Conservation (phyloP, 2,113 vertebrate genomes). For the Corynorhinus townsendii region DNA sequence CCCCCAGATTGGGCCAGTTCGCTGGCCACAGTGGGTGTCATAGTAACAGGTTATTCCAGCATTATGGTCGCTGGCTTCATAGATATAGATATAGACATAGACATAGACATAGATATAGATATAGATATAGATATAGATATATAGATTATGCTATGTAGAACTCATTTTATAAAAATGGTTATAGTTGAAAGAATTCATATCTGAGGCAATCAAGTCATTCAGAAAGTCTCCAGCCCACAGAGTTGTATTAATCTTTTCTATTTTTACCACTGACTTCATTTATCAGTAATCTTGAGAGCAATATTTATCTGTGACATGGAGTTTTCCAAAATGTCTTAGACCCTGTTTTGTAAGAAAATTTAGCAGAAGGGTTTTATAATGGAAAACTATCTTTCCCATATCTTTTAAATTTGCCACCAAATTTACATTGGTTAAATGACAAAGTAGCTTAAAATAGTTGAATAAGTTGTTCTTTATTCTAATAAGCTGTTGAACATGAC, state of each 20-base stretch:
- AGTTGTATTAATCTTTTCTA: neutral
- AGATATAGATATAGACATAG: too few species aligned
- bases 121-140: too few species aligned
- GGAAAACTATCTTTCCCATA: neutral
- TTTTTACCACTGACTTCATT: neutral
- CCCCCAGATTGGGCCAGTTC: too few species aligned
- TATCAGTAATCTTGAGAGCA: neutral
- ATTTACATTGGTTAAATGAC: neutral
- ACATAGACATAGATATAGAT: too few species aligned
- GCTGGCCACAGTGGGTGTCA: too few species aligned
- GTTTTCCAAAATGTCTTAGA: neutral
- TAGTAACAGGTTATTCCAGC: too few species aligned
- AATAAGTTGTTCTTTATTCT: neutral
- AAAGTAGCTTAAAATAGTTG: neutral
- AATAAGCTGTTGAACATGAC: neutral
- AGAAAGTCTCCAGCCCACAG: neutral
- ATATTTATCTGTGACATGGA: neutral
- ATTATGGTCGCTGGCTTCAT: too few species aligned
- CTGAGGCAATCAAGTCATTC: neutral
- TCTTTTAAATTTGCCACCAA: constrained; percentile 7
- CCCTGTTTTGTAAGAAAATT: neutral
- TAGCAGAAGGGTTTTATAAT: neutral
- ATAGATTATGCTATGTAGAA: neutral
- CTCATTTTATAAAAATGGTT: neutral
- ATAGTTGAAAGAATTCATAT: neutral